phyloP scores from a whole-genome alignment of 2,888 invertebrate genomes.

The Nebria salina region DNA sequence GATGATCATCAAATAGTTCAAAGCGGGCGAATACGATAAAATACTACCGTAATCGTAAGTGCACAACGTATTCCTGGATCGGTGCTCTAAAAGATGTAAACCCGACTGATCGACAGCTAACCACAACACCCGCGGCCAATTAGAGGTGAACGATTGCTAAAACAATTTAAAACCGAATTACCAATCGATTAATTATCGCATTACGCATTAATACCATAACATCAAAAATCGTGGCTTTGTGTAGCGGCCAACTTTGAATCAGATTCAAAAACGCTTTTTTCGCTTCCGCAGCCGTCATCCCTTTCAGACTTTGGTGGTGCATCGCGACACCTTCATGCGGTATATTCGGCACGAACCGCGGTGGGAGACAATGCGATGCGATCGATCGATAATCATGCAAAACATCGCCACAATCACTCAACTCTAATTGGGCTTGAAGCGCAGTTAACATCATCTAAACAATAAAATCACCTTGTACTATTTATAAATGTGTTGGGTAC shows the following conservation, averaged over 20 bases:
- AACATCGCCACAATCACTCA: conserved; percentile 81
- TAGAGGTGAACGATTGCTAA: conserved; percentile 94
- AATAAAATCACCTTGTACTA: conserved; percentile 4
- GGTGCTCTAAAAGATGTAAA: conserved; percentile 87
- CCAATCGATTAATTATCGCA: too few relatives aligned
- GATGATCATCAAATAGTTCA: conserved; percentile 92
- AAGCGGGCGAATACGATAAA: conserved; percentile 89
- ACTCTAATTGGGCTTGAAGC: conserved; percentile 90
- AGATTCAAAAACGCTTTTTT: conserved; percentile 93
- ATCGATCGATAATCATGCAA: conserved; percentile 73
- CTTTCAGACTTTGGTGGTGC: conserved; percentile 90
- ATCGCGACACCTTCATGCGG: conserved; percentile 87
- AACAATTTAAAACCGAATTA: conserved; percentile 47
- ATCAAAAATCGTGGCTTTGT: conserved; percentile 92
- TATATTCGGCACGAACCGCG: conserved; percentile 80
- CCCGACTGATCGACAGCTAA: conserved; percentile 93
- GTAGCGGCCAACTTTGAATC: conserved; percentile 93
- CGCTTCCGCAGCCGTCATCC: conserved; percentile 86
- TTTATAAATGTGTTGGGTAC: neutral
- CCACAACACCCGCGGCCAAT: conserved; percentile 94
- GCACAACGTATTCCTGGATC: conserved; percentile 87
- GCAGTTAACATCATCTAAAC: conserved; percentile 92
- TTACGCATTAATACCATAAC: conserved; percentile 75
- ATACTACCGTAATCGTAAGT: conserved; percentile 92
- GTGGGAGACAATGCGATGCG: conserved; percentile 84